Base-by-base conservation (phyloP, 2,888 invertebrate species). In the Schizotus pectinicornis region DNA sequence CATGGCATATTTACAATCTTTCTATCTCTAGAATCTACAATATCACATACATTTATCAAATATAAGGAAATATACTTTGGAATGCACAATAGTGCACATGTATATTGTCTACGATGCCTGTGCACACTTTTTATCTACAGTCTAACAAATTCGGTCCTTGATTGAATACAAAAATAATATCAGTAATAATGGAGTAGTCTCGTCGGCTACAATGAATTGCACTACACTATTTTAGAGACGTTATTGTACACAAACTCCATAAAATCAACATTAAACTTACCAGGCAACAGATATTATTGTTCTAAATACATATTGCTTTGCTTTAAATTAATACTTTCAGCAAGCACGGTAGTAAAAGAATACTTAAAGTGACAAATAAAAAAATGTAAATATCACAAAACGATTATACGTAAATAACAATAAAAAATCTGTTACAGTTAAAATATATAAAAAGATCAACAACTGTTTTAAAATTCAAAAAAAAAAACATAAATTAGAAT, bases 41-140 rank as follows among this genome's bases (percentile, higher is more conserved):
- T 77, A 77, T 77, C 77, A 76, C 76, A 76, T 74, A 76, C 74
- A 77, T 75, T 75, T 75, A 77, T 74, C 74, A 77, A 77, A 77
- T 74, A 74, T 77, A 76, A 67, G 71, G 73, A 75, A 75, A 75
- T 73, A 72, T 71, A 69, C 71, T 73, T 74, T 74, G 75, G 75
- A 75, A 76, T 74, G 75, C 74, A 75, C 73, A 73, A 74, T 74
- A 74, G 72, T 73, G 74, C 74, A 66, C 67, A 71, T 71, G 66
- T 69, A 72, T 76, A 76, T 76, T 76, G 76, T 76, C 76, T 76
- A 75, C 75, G 69, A 72, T 72, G 71, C 73, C 67, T 71, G 74
- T 75, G 73, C 73, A 71, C 68, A 64, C 67, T 52, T 47, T 53
- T n/a, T 47, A 53, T 38, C 48, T 63, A 59, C 47, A 39, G 52